phyloP scores from a whole-genome alignment of 2,888 invertebrate species.

The Ornithoptera priamus region DNA sequence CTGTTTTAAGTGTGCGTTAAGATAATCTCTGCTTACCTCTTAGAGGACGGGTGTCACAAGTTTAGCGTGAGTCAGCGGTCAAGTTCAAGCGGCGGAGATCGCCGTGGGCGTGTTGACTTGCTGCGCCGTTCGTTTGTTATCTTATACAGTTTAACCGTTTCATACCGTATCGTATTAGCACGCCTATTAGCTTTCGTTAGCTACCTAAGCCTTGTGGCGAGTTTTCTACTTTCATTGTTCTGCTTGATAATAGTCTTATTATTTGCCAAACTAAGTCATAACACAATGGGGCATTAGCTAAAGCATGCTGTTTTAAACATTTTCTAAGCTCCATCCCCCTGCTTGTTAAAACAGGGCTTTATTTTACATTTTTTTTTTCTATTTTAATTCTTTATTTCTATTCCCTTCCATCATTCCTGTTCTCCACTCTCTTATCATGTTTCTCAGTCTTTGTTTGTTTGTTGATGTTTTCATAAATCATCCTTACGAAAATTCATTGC shows the following conservation, averaged over 20 bases:
- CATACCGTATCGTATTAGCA: conserved; percentile 9
- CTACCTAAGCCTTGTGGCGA: not conserved
- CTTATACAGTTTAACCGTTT: conserved; percentile 9
- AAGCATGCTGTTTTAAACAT: too few relatives aligned
- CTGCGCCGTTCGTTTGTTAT: conserved; percentile 6
- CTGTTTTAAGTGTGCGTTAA: not conserved
- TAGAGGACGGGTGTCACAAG: not conserved
- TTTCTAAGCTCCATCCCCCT: too few relatives aligned
- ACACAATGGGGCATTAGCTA: too few relatives aligned
- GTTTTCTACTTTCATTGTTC: conserved; percentile 6
- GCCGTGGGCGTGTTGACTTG: conserved; percentile 7
- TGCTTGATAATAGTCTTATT: not conserved
- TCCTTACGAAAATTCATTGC: not conserved
- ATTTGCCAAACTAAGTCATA: not conserved
- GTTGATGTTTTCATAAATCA: not conserved
- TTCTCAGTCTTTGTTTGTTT: too few relatives aligned
- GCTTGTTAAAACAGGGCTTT: too few relatives aligned
- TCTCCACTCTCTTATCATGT: too few relatives aligned
- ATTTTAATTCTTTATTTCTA: too few relatives aligned
- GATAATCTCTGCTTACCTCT: conserved; percentile 1
- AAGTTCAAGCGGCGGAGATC: conserved; percentile 21
- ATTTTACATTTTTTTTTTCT: too few relatives aligned
- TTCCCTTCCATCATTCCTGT: too few relatives aligned
- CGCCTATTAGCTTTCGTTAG: conserved; percentile 13
- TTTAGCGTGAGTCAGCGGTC: conserved; percentile 21